phyloP scores from a whole-genome alignment of 2,797 vertebrate species.

The Gambusia yucatana region DNA sequence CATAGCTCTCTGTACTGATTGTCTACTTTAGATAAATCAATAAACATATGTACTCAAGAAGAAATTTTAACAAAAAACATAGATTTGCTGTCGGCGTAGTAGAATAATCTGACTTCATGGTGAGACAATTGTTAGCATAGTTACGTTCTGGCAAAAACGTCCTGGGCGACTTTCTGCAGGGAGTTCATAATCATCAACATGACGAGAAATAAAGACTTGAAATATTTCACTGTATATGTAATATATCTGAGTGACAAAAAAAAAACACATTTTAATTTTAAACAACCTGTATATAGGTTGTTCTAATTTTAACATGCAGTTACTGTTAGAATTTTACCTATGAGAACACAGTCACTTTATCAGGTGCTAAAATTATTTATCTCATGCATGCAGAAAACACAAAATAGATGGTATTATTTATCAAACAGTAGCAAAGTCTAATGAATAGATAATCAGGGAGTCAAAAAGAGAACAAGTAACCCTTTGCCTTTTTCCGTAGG shows the following conservation, averaged over 20 bases:
- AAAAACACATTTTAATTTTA: neutral
- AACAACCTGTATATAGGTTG: neutral
- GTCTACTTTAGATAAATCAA: neutral
- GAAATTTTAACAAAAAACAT: neutral
- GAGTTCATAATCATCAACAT: neutral
- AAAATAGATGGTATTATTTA: neutral
- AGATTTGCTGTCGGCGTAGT: neutral
- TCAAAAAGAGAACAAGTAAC: neutral
- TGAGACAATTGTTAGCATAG: neutral
- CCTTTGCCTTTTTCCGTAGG: neutral
- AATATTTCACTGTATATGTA: neutral
- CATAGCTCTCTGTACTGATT: no score
- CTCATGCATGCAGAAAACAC: neutral
- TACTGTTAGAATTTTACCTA: neutral
- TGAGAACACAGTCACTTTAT: neutral
- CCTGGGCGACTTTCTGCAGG: neutral
- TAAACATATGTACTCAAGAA: neutral
- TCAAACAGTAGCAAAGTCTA: neutral
- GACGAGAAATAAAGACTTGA: neutral
- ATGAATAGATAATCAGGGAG: neutral
- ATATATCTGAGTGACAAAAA: neutral
- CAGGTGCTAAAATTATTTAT: neutral
- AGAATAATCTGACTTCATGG: neutral
- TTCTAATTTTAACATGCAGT: neutral
- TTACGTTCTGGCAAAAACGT: neutral